phyloP scores from a whole-genome alignment of 2,888 invertebrate genomes.

The Alviniconcha strummeri region DNA sequence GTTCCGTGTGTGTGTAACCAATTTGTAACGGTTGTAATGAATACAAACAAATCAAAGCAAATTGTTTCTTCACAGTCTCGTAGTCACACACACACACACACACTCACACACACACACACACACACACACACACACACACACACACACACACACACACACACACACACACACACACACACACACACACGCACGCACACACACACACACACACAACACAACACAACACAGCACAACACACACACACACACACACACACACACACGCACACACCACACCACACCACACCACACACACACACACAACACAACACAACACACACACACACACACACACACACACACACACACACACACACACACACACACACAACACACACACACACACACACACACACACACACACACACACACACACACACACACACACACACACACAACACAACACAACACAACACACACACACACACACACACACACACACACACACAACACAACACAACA shows the following conservation, averaged over 20 bases:
- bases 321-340: background rate
- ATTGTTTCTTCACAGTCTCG: background rate
- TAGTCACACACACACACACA: background rate
- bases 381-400: background rate
- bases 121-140: background rate
- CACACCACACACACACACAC: no score
- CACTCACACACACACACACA: background rate
- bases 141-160: background rate
- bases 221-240: no score
- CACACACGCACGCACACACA: no score
- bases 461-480: background rate
- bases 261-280: no score
- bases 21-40: background rate
- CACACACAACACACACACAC: no score
- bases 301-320: no score
- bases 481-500: constrained; percentile 7
- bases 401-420: background rate
- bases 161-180: no score
- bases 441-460: background rate
- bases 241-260: no score
- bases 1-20: background rate
- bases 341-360: background rate
- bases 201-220: no score
- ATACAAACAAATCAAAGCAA: background rate
- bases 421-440: constrained; percentile 1